Conservation (phyloP, 2,113 vertebrate species). For the Callionymus lyra region DNA sequence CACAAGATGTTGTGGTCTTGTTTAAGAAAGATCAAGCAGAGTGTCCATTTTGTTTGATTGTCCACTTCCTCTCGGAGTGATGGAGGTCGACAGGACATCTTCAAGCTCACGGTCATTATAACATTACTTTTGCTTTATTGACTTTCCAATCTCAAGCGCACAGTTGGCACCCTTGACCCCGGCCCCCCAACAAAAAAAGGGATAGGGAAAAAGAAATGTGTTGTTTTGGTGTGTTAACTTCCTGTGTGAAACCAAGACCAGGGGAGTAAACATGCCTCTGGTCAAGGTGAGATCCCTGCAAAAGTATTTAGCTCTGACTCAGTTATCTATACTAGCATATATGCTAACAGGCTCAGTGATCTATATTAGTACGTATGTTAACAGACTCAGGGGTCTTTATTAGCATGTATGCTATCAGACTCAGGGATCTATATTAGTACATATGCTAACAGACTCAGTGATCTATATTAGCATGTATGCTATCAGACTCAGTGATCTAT, state of each 20-base stretch:
- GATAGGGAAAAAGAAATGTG: conserved; percentile 29
- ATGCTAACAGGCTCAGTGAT: too few relatives aligned
- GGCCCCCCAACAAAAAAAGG: too few relatives aligned
- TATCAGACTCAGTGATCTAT: too few relatives aligned
- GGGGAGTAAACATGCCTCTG: conserved; percentile 6
- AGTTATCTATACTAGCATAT: conserved; percentile 6
- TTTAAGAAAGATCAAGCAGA: conserved; percentile 59
- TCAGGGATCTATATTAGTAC: too few relatives aligned
- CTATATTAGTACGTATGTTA: too few relatives aligned
- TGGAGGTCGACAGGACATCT: conserved; percentile 60
- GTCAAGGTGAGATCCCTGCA: too few relatives aligned
- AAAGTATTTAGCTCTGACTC: conserved; percentile 24
- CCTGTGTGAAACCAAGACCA: conserved; percentile 53
- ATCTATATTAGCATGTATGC: too few relatives aligned
- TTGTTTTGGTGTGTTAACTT: conserved; percentile 48
- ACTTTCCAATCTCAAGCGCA: conserved; percentile 66
- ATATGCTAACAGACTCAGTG: too few relatives aligned
- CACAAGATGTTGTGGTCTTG: conserved; percentile 41
- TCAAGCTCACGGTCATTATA: conserved; percentile 59
- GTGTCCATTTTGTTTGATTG: conserved; percentile 64
- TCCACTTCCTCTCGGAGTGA: conserved; percentile 57
- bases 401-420: too few relatives aligned
- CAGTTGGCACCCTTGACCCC: conserved; percentile 64
- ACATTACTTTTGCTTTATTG: conserved; percentile 71
- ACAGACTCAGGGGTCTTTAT: too few relatives aligned